Evolutionary conservation across 2,113 vertebrate species (phyloP), one percentile per base, ranked within the genome.

Genomic region (Gulo gulo): DNA sequence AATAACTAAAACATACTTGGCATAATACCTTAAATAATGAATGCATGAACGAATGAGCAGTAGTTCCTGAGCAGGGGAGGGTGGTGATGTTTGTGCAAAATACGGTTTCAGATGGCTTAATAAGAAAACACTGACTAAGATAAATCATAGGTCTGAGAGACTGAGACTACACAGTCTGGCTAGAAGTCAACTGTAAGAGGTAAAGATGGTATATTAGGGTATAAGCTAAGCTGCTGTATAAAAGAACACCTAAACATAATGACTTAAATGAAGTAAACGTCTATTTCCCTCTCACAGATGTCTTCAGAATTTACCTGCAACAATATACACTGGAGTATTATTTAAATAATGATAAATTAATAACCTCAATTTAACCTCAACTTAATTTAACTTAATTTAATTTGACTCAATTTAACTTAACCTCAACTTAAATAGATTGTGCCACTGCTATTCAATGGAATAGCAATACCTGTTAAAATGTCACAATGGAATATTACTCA

Each of bases 301-400:
- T 85, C 81, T 80, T 91, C 74, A 91, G 81, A 91, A 65, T 82
- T 91, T 71, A 92, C 45, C 34, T 63, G 63, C 36, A 90, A 74
- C 15, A 90, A 50, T 31, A 91, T 65, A 59, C 36, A 85, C 18
- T 81, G 3, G 11, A 67, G 13, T 92, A 21, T 67, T 94, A 86
- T 42, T 82, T 67, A 82, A 96, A 82, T 57, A 59, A n/a, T 71
- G 52, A 81, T 63, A 95, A 83, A 86, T 42, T 14, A 91, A 81
- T 91, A 81, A 57, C 31, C 26, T 91, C 6, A 18, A 73, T 55
- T 55, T 55, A 55, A 55, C 52, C 52, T 55, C 52, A 55, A 55
- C 52, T 55, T 55, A 16, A 55, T 55, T 55, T 55, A 55, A 55
- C 52, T 52, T 52, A 52, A 52, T 10, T 52, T 52, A 52, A 52